A percentile compares a stretch with the other conserved stretches of the same genome.
phyloP scores from a whole-genome alignment of 2,113 vertebrate genomes.

The Hippolais icterina region DNA sequence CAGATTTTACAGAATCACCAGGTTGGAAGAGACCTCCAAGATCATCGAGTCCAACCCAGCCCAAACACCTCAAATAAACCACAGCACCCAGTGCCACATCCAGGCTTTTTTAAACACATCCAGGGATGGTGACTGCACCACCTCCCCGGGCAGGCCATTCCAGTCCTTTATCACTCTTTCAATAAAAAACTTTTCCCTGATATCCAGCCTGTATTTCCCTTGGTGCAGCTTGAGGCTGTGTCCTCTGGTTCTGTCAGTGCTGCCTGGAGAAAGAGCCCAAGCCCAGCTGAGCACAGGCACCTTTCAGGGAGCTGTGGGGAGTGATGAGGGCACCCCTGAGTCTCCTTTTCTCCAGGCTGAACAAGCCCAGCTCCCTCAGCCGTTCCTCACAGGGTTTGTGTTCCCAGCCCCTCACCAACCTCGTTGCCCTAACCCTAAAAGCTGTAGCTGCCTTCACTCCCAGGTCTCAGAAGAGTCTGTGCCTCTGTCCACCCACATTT shows the following conservation, averaged over 20 bases:
- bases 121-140: neutral
- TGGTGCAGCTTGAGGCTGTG: neutral
- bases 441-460: neutral
- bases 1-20: neutral
- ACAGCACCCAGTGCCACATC: neutral
- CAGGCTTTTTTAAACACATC: neutral
- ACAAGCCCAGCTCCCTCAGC: neutral
- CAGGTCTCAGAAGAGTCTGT: neutral
- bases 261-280: neutral
- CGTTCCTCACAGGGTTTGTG: neutral
- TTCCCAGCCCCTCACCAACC: neutral
- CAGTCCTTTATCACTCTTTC: neutral
- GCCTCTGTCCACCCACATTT: neutral
- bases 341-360: neutral
- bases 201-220: neutral
- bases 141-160: neutral
- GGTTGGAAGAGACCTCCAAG: neutral
- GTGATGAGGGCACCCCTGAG: neutral
- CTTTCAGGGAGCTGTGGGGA: neutral
- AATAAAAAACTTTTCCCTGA: neutral
- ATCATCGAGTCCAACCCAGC: neutral
- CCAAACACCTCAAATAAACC: neutral
- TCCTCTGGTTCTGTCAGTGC: neutral
- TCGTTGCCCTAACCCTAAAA: neutral
- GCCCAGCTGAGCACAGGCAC: neutral